phyloP scores from a whole-genome alignment of 2,113 vertebrate species.

The Arenaria interpres region DNA sequence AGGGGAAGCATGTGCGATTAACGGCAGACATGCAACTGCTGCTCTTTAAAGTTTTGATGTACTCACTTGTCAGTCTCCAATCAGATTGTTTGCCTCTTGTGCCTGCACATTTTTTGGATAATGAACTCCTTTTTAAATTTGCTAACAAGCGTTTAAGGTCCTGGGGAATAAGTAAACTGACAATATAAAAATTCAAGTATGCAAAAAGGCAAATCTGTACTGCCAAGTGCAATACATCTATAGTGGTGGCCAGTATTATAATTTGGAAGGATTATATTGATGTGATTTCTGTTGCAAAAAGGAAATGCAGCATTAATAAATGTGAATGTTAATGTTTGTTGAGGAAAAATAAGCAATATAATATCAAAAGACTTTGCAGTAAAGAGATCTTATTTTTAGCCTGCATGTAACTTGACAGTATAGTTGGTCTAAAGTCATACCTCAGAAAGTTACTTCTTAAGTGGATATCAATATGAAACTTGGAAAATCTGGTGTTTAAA shows the following conservation, averaged over 20 bases:
- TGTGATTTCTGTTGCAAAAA: background rate
- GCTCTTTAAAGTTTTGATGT: background rate
- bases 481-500: background rate
- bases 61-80: background rate
- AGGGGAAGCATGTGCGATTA: rapidly evolving
- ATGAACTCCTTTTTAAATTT: background rate
- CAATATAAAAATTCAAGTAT: background rate
- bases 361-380: background rate
- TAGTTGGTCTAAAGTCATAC: background rate
- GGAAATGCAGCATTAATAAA: background rate
- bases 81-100: background rate
- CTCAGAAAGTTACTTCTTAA: background rate
- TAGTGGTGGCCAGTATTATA: background rate
- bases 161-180: background rate
- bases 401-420: background rate
- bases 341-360: background rate
- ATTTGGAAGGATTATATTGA: background rate
- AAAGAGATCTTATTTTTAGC: background rate
- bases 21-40: background rate
- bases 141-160: background rate
- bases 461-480: background rate
- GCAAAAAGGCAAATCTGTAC: background rate
- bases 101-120: background rate
- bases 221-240: background rate
- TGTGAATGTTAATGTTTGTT: background rate